Percentiles rank a stretch among this genome's conserved stretches.
Conservation (phyloP, 2,797 vertebrate genomes). For the Manis crassicaudata region DNA sequence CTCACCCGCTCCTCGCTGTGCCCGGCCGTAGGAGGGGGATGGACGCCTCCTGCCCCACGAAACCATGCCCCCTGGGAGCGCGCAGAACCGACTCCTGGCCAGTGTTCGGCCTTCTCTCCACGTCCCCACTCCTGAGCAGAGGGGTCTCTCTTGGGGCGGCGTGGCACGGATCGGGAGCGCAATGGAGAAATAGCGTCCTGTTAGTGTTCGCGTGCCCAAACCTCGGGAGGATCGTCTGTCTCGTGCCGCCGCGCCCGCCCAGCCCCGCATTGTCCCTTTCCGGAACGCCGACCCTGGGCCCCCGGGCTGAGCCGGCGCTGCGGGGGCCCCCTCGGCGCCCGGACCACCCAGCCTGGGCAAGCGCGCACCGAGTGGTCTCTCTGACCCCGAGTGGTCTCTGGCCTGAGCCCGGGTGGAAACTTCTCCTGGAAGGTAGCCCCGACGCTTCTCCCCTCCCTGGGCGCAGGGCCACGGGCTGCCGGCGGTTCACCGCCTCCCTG, state of each 20-base stretch:
- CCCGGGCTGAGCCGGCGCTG: fast-evolving
- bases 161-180: fast-evolving
- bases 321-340: neutral
- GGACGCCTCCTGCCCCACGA: neutral
- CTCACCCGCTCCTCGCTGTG: neutral
- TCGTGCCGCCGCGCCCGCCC: fast-evolving
- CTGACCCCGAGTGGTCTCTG: neutral
- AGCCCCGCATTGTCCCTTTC: neutral
- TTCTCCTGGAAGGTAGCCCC: neutral
- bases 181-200: neutral
- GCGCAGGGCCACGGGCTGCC: neutral
- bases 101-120: neutral
- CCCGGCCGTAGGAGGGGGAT: neutral
- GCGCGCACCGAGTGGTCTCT: neutral
- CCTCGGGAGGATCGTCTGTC: neutral
- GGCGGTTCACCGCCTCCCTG: neutral
- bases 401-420: neutral
- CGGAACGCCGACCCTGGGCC: neutral
- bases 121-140: neutral
- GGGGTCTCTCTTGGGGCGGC: neutral
- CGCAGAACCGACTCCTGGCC: neutral
- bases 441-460: neutral
- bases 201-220: no score
- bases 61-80: neutral
- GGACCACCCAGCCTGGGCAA: neutral